Conservation (phyloP, 2,797 vertebrate genomes). For the Periophthalmus magnuspinnatus region DNA sequence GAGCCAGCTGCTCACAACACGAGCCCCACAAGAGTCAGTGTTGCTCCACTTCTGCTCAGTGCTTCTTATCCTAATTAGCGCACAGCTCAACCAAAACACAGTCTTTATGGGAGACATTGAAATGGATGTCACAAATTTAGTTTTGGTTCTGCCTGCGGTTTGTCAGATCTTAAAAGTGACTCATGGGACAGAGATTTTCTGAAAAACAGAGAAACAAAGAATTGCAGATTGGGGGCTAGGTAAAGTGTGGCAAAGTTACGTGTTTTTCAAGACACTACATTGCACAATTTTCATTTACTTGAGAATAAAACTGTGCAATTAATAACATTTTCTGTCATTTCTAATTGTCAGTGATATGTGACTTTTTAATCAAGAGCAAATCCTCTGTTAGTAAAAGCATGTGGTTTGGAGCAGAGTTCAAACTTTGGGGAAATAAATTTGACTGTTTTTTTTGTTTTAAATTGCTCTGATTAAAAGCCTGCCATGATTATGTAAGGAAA, state of each 20-base stretch:
- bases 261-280: not conserved
- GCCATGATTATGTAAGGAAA: too few relatives aligned
- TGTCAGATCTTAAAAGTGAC: not conserved
- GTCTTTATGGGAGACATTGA: not conserved
- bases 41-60: not conserved
- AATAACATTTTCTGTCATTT: too few relatives aligned
- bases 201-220: not conserved
- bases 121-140: not conserved
- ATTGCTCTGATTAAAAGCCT: too few relatives aligned
- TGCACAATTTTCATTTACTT: not conserved
- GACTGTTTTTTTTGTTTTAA: too few relatives aligned
- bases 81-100: not conserved
- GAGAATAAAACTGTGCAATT: not conserved
- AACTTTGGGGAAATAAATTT: too few relatives aligned
- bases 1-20: slow-evolving; percentile 61
- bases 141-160: not conserved
- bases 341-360: too few relatives aligned
- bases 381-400: too few relatives aligned
- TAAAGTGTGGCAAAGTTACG: not conserved
- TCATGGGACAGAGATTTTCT: not conserved
- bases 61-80: not conserved
- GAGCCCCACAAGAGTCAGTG: not conserved
- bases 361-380: too few relatives aligned
- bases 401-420: too few relatives aligned
- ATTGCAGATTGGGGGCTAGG: not conserved